Conservation (phyloP, 1,140 invertebrate species). For the Ectropis grisescens region DNA sequence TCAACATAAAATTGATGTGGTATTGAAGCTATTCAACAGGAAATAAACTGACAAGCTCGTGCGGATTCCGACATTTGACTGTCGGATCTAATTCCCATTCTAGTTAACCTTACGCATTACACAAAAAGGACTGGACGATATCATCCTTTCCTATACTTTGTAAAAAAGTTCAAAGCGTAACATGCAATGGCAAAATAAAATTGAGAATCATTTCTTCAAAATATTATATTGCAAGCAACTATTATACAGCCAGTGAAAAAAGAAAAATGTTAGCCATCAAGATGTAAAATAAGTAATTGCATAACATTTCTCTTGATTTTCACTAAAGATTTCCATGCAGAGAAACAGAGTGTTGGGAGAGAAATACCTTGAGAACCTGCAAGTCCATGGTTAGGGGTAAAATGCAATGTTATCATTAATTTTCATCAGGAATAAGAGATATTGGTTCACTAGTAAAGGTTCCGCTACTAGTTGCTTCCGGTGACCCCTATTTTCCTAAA, state of each 20-base stretch:
- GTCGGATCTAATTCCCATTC: slow-evolving; percentile 7
- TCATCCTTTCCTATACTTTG: too few species aligned
- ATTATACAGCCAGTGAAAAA: slow-evolving; percentile 19
- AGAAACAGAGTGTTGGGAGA: slow-evolving; percentile 64
- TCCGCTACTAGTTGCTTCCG: slow-evolving; percentile 35
- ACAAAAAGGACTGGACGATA: too few species aligned
- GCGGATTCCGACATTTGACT: slow-evolving; percentile 17
- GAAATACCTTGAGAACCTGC: slow-evolving; percentile 82
- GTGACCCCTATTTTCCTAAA: slow-evolving; percentile 48
- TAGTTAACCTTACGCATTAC: slow-evolving; percentile 8
- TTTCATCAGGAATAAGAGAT: slow-evolving; percentile 53
- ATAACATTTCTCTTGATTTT: slow-evolving; percentile 10
- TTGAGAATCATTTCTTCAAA: slow-evolving; percentile 5
- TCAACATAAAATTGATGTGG: slow-evolving; percentile 17
- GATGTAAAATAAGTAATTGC: too few species aligned
- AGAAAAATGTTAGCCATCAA: slow-evolving; percentile 7
- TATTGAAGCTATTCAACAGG: slow-evolving; percentile 18
- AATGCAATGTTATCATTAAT: slow-evolving; percentile 66
- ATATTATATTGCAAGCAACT: slow-evolving; percentile 22
- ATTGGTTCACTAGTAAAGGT: slow-evolving; percentile 28
- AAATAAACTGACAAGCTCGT: slow-evolving; percentile 19
- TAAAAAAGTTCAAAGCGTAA: slow-evolving; percentile 12
- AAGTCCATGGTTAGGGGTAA: slow-evolving; percentile 66
- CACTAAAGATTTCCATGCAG: slow-evolving; percentile 42
- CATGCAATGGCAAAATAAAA: slow-evolving; percentile 21